Base-by-base conservation (phyloP, 1,140 invertebrate genomes). In the Drosophila varians region DNA sequence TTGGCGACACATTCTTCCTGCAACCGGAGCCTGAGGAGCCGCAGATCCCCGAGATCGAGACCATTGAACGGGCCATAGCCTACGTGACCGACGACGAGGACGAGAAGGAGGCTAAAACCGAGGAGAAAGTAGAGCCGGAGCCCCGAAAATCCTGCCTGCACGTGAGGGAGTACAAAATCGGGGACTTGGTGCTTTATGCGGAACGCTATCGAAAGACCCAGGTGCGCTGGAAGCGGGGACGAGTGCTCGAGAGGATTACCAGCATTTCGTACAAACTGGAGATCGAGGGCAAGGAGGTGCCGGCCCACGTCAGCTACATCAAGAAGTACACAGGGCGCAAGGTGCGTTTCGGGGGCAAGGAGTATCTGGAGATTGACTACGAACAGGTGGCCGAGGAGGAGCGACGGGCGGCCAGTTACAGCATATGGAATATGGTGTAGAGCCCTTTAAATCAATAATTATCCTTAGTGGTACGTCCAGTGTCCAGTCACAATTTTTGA, bases 361-460 rank as follows among this genome's bases (percentile, higher is more conserved):
- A 91, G 61, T 91, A 91, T 54, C 69, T 91, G 53, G 90, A 91
- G 43, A 91, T 91, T 18, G 90, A 91, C 60, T 91, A 91, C 55
- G 90, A 90, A 28, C 90, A 91, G 56, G 73, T 90, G 23, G 90
- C 74, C 18, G 84, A 90, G 61, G 84, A 90, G 55, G 90, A 91
- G 72, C 73, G 80, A 49, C 73, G 73, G 19, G 82, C 86, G 45
- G 89, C 83, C 51, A 80, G 76, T 47, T 91, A 91, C 49, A 91
- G 90, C 76, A 91, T 91, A 83, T 91, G 90, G 90, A 90, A 90
- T 69, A 89, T 90, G 77, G 90, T 90, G 54, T 88, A 71, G 57
- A 2, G 12, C 31, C 2, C 21, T 12, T 1, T 1, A 21, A 5
- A 11, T 40, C n/a, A 36, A 47, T 38, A 6, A 31, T 31, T 11